A percentile compares a stretch with the other conserved stretches of the same genome.
Evolutionary conservation across 2,888 invertebrate genomes (phyloP).

Genomic region (Aethes cnicana): DNA sequence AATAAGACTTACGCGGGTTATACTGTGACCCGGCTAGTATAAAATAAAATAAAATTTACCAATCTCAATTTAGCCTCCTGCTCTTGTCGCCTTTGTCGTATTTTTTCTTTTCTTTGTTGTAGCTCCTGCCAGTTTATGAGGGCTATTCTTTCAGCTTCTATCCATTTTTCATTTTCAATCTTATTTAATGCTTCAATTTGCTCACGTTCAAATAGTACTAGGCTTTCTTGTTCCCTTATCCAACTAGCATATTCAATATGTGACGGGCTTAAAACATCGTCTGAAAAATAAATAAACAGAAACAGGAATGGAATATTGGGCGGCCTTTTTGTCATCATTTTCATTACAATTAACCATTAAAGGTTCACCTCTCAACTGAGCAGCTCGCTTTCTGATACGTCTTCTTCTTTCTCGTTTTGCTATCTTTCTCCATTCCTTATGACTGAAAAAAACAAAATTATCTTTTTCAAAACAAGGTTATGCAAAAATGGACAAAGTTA

Average conservation of each 20-base stretch:
- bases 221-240: constrained; percentile 75
- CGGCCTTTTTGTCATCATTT: no score
- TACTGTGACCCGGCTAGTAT: no score
- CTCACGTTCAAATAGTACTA: constrained; percentile 77
- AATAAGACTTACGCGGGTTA: no score
- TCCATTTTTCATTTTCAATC: constrained; percentile 85
- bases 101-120: constrained; percentile 80
- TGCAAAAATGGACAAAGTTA: no score
- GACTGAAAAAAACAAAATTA: constrained; percentile 62
- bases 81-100: constrained; percentile 81
- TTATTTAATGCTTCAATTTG: constrained; percentile 80
- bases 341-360: no score
- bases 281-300: constrained; percentile 21
- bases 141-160: constrained; percentile 84
- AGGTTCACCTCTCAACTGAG: constrained; percentile 79
- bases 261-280: constrained; percentile 21
- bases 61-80: constrained; percentile 81
- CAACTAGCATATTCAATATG: constrained; percentile 76
- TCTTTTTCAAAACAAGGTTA: background rate
- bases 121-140: constrained; percentile 84
- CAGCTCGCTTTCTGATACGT: constrained; percentile 82
- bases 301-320: background rate
- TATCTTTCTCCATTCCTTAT: constrained; percentile 87
- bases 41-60: constrained; percentile 45
- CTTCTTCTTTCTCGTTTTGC: constrained; percentile 88